Evolutionary conservation across 2,797 vertebrate genomes (phyloP).

Genomic region (Bradypodion ventrale): DNA sequence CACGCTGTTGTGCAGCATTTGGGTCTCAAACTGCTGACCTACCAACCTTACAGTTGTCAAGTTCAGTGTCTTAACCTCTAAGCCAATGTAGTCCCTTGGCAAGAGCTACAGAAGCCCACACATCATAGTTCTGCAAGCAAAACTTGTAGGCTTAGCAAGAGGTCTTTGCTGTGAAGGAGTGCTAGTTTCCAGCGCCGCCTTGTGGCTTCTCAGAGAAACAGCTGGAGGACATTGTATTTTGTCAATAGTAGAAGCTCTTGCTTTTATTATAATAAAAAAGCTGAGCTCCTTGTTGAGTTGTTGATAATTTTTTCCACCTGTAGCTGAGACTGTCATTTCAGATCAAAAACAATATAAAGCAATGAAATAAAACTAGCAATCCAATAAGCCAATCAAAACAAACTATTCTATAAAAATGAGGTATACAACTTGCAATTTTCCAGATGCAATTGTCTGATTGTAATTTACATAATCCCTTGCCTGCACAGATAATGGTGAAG

Average conservation of each 20-base stretch:
- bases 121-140: neutral
- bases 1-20: too few relatives aligned
- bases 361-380: neutral
- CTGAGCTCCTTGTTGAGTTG: neutral
- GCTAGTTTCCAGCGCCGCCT: constrained; percentile 7
- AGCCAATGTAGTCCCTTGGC: too few relatives aligned
- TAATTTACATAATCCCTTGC: neutral
- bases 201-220: constrained; percentile 9
- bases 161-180: neutral
- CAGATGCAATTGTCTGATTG: neutral
- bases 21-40: too few relatives aligned
- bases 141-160: neutral
- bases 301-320: neutral
- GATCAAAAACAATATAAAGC: neutral
- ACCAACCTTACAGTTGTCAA: too few relatives aligned
- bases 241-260: neutral
- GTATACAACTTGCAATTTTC: neutral
- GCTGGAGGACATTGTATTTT: neutral
- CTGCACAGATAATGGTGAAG: neutral
- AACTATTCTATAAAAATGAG: neutral
- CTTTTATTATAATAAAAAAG: neutral
- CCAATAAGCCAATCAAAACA: neutral
- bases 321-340: neutral
- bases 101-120: neutral
- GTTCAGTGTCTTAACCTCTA: too few relatives aligned